phyloP scores from a whole-genome alignment of 1,140 invertebrate species.

The Globodera rostochiensis region DNA sequence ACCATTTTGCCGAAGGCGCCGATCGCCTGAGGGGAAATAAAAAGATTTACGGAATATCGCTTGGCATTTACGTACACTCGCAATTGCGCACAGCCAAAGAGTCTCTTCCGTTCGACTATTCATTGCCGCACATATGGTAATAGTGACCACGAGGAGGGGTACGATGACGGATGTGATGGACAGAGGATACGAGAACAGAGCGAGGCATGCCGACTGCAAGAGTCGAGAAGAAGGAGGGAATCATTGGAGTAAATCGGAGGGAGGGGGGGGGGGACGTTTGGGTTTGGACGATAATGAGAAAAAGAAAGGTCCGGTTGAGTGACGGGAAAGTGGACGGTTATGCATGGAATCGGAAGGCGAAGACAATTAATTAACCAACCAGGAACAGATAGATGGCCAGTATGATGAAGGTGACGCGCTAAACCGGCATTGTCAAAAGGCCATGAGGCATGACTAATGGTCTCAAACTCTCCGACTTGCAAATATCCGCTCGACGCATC shows the following conservation, averaged over 20 bases:
- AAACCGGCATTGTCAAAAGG: background rate
- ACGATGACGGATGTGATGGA: conserved; percentile 27
- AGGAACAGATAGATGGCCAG: conserved; percentile 25
- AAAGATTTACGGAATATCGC: background rate
- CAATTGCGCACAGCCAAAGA: conserved; percentile 35
- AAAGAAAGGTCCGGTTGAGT: too few species aligned
- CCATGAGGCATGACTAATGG: too few species aligned
- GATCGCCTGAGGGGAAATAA: conserved; percentile 15
- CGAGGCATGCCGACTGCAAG: conserved; percentile 20
- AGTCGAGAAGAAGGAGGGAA: background rate
- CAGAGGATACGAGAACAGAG: conserved; percentile 34
- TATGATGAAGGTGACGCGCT: conserved; percentile 28
- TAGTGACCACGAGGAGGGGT: conserved; percentile 20
- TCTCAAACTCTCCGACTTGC: background rate
- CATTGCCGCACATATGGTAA: conserved; percentile 29
- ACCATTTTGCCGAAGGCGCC: conserved; percentile 33
- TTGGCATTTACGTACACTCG: background rate
- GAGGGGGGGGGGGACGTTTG: too few species aligned
- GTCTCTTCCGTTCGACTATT: conserved; percentile 23
- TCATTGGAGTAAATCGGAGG: background rate
- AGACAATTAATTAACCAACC: background rate
- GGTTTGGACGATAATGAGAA: background rate
- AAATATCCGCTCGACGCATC: conserved; percentile 17
- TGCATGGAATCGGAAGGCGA: background rate
- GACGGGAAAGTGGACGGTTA: background rate